A percentile compares a stretch with the other conserved stretches of the same genome.
These are phyloP conservation scores for Vireo griseus DNA, from an alignment of 2,797 vertebrate genomes.

Conservation along the genomic window DNA sequence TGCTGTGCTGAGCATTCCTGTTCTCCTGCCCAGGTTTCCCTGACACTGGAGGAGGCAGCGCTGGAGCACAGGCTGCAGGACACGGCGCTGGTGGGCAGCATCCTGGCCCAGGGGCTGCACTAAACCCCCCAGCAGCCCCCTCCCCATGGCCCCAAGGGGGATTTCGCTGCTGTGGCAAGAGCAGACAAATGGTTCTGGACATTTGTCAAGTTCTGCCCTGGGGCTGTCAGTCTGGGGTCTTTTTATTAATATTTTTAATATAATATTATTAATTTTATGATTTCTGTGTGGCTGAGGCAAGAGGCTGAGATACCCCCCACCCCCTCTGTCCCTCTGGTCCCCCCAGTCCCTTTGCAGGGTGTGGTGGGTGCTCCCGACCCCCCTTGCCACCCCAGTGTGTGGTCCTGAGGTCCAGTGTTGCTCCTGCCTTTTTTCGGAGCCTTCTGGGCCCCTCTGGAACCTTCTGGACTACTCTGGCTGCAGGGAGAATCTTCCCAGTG, in stretches of 20 bases:
- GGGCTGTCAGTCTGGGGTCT: not conserved
- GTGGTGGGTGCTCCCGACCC: not conserved
- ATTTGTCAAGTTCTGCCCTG: not conserved
- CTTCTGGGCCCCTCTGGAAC: fast-evolving
- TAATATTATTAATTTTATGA: not conserved
- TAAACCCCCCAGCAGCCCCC: not conserved
- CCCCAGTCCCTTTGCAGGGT: not conserved
- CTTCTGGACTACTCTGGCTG: not conserved
- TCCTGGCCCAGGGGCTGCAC: constrained; percentile 80
- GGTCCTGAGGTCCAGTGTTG: not conserved
- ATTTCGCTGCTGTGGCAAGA: not conserved
- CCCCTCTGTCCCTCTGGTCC: not conserved
- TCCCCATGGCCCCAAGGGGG: not conserved
- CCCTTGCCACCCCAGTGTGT: fast-evolving
- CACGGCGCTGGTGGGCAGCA: constrained; percentile 82
- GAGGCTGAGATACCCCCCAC: not conserved
- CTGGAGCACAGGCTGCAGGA: constrained; percentile 90
- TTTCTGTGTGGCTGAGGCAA: fast-evolving
- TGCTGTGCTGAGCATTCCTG: fast-evolving
- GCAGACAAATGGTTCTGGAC: not conserved
- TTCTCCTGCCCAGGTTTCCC: constrained; percentile 76
- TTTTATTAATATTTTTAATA: not conserved
- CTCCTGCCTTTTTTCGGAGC: not conserved
- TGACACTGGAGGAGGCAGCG: constrained; percentile 88
- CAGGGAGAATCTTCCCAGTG: not conserved